Evolutionary conservation across 2,888 invertebrate genomes (phyloP).

Genomic region (Synergus gifuensis): DNA sequence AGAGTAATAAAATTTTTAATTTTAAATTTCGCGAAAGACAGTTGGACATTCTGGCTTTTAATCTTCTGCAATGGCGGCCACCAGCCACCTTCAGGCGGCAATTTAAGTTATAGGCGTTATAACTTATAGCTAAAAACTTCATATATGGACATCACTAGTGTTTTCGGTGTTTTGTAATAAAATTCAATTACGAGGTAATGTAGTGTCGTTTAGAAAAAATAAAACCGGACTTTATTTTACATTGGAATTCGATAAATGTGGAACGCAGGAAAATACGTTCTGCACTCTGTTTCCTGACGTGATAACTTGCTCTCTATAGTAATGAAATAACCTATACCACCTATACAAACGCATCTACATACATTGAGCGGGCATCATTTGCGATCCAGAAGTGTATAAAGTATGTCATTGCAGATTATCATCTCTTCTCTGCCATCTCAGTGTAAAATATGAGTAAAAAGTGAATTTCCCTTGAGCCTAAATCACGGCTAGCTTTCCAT

Average conservation of each 20-base stretch:
- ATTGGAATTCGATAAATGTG: background rate
- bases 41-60: background rate
- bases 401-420: constrained; percentile 12
- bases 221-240: background rate
- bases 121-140: constrained; percentile 57
- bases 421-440: background rate
- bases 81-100: constrained; percentile 51
- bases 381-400: background rate
- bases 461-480: constrained; percentile 16
- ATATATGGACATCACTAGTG: constrained; percentile 59
- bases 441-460: constrained; percentile 21
- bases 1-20: background rate
- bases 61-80: background rate
- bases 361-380: background rate
- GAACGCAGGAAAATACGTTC: background rate
- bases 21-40: background rate
- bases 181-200: constrained; percentile 9
- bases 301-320: background rate
- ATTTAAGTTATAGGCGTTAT: too few relatives aligned
- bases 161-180: constrained; percentile 44
- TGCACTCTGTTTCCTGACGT: background rate
- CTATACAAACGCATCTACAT: constrained; percentile 3
- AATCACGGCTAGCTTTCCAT: background rate
- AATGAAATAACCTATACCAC: constrained; percentile 30
- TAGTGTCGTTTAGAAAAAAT: background rate